phyloP scores from a whole-genome alignment of 2,113 vertebrate species.

The Halichoerus grypus region DNA sequence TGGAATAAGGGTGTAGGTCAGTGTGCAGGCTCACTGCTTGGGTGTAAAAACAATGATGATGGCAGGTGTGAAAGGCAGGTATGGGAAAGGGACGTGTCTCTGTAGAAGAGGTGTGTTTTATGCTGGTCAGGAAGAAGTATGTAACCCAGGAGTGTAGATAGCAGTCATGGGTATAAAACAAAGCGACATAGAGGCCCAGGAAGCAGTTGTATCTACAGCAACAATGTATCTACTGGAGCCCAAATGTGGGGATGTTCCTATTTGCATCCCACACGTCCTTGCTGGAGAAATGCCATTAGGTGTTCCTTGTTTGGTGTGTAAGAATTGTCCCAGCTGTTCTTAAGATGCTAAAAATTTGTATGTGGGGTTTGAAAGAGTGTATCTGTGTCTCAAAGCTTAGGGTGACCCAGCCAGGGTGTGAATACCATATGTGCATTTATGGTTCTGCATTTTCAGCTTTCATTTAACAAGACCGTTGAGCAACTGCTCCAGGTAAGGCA shows the following conservation, averaged over 20 bases:
- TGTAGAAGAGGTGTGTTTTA: not conserved
- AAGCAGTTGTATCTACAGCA: not conserved
- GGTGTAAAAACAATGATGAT: not conserved
- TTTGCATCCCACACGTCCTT: not conserved
- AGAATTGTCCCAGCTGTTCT: not conserved
- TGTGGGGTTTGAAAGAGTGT: not conserved
- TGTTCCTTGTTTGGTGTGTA: not conserved
- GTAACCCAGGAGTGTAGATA: not conserved
- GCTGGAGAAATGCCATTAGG: not conserved
- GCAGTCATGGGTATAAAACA: not conserved
- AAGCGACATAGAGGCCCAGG: not conserved
- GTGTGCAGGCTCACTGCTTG: not conserved
- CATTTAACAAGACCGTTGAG: not conserved
- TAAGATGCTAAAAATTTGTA: not conserved
- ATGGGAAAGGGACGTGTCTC: not conserved
- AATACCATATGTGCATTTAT: not conserved
- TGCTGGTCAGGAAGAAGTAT: not conserved
- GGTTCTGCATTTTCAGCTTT: slow-evolving; percentile 18
- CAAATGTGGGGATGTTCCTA: not conserved
- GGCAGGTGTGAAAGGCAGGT: not conserved
- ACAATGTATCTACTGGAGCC: not conserved
- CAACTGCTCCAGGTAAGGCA: not conserved
- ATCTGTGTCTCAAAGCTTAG: not conserved
- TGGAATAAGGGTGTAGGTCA: not conserved
- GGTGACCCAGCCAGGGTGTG: not conserved